phyloP scores from a whole-genome alignment of 1,140 invertebrate genomes.

The Pissodes strobi region DNA sequence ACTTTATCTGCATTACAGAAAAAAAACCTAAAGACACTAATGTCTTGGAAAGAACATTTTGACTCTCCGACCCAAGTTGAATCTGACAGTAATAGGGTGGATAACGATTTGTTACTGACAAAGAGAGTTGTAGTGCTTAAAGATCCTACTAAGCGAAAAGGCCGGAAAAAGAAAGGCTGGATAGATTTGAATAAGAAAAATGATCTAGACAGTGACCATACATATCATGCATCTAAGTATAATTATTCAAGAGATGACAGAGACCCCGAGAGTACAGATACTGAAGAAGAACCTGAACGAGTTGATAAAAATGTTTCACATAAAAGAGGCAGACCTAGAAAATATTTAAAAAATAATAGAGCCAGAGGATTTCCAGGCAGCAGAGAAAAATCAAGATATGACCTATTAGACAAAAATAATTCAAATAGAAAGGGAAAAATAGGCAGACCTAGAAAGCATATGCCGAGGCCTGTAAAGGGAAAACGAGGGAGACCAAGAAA shows the following conservation, averaged over 20 bases:
- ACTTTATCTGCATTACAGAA: background rate
- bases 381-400: too few relatives aligned
- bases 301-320: too few relatives aligned
- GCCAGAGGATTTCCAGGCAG: background rate
- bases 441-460: background rate
- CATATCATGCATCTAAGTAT: too few relatives aligned
- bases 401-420: too few relatives aligned
- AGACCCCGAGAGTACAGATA: too few relatives aligned
- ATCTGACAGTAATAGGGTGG: background rate
- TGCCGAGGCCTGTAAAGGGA: background rate
- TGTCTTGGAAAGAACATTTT: background rate
- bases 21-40: background rate
- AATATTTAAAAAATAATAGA: too few relatives aligned
- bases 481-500: background rate
- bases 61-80: background rate
- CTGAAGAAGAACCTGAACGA: too few relatives aligned
- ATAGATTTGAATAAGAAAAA: background rate
- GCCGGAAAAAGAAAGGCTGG: background rate
- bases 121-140: conserved; percentile 25
- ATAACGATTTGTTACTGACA: conserved; percentile 21
- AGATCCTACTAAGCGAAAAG: background rate
- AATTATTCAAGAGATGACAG: too few relatives aligned
- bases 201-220: background rate
- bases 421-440: background rate
- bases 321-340: conserved; percentile 4